Conservation (phyloP, 2,797 vertebrate genomes). For the Buphagus erythrorhynchus region DNA sequence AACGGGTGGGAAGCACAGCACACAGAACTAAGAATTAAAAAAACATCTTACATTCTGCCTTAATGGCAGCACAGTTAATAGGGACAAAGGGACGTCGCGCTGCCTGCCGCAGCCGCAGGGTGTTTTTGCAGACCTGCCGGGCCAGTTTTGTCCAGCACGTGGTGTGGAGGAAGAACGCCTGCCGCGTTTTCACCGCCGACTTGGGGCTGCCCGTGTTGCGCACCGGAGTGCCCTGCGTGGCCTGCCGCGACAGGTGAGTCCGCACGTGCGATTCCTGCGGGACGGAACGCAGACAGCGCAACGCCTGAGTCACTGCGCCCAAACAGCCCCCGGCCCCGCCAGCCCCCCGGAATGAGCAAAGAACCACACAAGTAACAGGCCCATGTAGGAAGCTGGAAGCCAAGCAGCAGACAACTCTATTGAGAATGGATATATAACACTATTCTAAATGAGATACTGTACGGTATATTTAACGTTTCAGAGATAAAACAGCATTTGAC, state of each 20-base stretch:
- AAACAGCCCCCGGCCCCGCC: too few relatives aligned
- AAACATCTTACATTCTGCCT: slow-evolving; percentile 99
- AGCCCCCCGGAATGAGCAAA: too few relatives aligned
- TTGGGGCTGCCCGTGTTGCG: slow-evolving; percentile 94
- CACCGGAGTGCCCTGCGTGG: slow-evolving; percentile 91
- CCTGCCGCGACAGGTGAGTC: slow-evolving; percentile 89
- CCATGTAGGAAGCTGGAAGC: background rate
- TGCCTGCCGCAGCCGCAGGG: slow-evolving; percentile 94
- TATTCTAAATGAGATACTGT: background rate
- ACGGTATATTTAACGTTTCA: background rate
- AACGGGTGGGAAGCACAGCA: slow-evolving; percentile 77
- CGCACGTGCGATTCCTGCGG: slow-evolving; percentile 87
- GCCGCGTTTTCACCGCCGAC: slow-evolving; percentile 95
- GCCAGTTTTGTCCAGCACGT: slow-evolving; percentile 96
- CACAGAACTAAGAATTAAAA: slow-evolving; percentile 94
- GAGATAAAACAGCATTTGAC: background rate
- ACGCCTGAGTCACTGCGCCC: too few relatives aligned
- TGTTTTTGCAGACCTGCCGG: slow-evolving; percentile 96
- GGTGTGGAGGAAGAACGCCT: slow-evolving; percentile 95
- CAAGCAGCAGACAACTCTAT: background rate
- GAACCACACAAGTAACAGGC: background rate
- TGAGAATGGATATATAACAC: background rate
- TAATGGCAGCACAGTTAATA: slow-evolving; percentile 99
- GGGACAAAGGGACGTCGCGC: slow-evolving; percentile 97
- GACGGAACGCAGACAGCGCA: background rate